phyloP scores from a whole-genome alignment of 2,113 vertebrate genomes.

The Lanius collurio region DNA sequence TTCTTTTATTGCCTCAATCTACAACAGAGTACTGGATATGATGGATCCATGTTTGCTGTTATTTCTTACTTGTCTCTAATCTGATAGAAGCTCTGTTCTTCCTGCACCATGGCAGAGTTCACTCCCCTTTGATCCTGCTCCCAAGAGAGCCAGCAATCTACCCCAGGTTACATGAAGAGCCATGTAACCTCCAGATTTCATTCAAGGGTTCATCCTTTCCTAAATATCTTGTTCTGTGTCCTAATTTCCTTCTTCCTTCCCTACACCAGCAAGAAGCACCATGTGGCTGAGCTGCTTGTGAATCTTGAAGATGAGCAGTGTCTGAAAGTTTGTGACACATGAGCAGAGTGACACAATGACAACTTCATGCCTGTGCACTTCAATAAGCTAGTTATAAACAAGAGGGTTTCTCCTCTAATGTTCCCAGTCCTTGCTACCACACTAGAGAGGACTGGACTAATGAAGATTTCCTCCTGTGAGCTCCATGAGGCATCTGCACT shows the following conservation, averaged over 20 bases:
- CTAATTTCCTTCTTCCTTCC: neutral
- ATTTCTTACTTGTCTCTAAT: neutral
- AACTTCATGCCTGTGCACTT: conserved; percentile 34
- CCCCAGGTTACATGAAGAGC: neutral
- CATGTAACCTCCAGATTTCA: neutral
- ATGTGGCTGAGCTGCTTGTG: neutral
- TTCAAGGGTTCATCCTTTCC: neutral
- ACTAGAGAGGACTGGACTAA: conserved; percentile 29
- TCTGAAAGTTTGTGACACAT: neutral
- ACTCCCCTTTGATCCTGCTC: neutral
- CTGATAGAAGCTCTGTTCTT: neutral
- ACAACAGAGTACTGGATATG: neutral
- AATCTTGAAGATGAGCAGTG: neutral
- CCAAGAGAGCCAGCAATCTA: neutral
- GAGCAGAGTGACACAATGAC: neutral
- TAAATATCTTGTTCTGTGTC: neutral
- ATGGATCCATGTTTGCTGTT: neutral
- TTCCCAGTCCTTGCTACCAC: conserved; percentile 29
- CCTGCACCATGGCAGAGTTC: neutral
- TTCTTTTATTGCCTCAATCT: neutral
- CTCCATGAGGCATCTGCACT: conserved; percentile 2
- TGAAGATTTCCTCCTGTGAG: conserved; percentile 57
- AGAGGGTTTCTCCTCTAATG: conserved; percentile 37
- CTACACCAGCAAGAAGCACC: neutral
- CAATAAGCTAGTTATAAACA: conserved; percentile 54